Conservation (phyloP, 2,113 vertebrate genomes). For the Bombycilla garrulus region DNA sequence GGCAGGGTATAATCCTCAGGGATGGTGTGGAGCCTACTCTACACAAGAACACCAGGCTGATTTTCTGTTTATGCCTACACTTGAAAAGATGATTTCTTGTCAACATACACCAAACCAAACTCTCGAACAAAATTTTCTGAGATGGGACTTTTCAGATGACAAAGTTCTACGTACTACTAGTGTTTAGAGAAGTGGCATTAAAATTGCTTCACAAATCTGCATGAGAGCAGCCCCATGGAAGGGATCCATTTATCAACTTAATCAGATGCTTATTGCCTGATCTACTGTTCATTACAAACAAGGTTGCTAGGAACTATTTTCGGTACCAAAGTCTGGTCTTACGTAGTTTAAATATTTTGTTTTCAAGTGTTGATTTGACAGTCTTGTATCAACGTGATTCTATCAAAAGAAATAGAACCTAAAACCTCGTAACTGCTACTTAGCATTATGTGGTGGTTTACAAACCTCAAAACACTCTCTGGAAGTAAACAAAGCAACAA, state of each 20-base stretch:
- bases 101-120: not conserved
- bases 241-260: not conserved
- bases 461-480: not conserved
- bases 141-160: not conserved
- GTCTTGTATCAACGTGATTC: not conserved
- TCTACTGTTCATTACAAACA: not conserved
- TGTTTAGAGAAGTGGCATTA: not conserved
- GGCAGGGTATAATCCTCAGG: not conserved
- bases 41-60: not conserved
- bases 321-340: not conserved
- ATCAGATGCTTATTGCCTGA: not conserved
- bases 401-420: conserved; percentile 14
- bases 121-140: not conserved
- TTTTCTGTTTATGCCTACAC: not conserved
- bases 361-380: conserved; percentile 8
- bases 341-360: not conserved
- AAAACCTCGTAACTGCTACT: conserved; percentile 46
- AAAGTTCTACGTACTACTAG: not conserved
- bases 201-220: not conserved
- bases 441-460: conserved; percentile 7
- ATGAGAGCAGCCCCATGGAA: not conserved
- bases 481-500: not conserved
- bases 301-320: not conserved
- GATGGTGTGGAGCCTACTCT: rapidly evolving
- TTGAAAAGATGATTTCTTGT: not conserved